phyloP scores from a whole-genome alignment of 2,888 invertebrate species.

The Agrotis exclamationis region DNA sequence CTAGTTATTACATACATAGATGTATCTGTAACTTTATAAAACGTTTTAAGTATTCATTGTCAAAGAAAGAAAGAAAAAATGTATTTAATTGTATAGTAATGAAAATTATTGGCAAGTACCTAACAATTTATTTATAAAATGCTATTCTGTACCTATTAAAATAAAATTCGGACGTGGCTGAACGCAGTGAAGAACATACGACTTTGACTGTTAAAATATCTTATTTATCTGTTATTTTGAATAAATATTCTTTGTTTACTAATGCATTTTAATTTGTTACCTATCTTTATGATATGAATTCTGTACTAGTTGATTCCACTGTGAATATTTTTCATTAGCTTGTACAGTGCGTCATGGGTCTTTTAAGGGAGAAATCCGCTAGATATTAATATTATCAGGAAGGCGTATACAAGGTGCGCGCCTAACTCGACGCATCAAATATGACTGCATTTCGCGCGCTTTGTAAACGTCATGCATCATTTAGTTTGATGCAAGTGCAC shows the following conservation, averaged over 20 bases:
- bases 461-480: conserved; percentile 15
- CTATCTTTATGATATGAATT: neutral
- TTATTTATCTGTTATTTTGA: conserved; percentile 1
- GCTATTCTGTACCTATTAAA: neutral
- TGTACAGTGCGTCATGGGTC: neutral
- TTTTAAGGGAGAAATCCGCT: too few species aligned
- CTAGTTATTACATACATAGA: too few species aligned
- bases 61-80: too few species aligned
- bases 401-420: too few species aligned
- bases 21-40: neutral
- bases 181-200: neutral
- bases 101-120: too few species aligned
- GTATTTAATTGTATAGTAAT: too few species aligned
- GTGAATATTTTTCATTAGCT: neutral
- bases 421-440: neutral
- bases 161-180: neutral
- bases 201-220: neutral
- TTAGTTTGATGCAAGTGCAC: conserved; percentile 36
- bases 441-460: conserved; percentile 14
- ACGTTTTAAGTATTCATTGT: neutral
- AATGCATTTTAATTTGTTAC: conserved; percentile 17
- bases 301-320: neutral
- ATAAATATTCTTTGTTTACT: conserved; percentile 10
- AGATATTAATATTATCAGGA: too few species aligned
- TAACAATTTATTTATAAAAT: neutral